Evolutionary conservation across 2,888 invertebrate genomes (phyloP).

Genomic region (Papilio protenor): DNA sequence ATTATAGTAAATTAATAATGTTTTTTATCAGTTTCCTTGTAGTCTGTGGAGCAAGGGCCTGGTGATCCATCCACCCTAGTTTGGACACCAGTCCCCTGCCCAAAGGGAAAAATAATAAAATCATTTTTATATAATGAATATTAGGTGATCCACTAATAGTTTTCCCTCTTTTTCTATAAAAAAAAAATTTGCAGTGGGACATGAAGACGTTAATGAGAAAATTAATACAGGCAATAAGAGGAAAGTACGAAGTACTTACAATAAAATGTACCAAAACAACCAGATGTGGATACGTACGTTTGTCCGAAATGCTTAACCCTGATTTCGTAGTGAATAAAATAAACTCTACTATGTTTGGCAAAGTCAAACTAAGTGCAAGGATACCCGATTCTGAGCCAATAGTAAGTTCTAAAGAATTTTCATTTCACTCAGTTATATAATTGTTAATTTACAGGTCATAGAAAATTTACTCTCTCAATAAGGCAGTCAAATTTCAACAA

Average conservation of each 20-base stretch:
- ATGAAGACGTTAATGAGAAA: constrained; percentile 48
- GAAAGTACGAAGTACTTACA: constrained; percentile 60
- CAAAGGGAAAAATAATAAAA: no score
- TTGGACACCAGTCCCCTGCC: no score
- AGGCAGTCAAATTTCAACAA: neutral
- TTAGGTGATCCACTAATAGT: no score
- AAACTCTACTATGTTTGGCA: constrained; percentile 36
- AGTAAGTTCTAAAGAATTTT: constrained; percentile 56
- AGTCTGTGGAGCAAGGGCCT: no score
- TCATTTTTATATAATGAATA: no score
- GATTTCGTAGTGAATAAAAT: constrained; percentile 53
- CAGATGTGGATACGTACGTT: constrained; percentile 55
- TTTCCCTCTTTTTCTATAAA: no score
- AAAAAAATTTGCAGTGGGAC: constrained; percentile 54
- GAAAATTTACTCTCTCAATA: neutral
- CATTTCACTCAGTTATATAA: neutral
- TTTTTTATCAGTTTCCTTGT: no score
- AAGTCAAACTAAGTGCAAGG: constrained; percentile 51
- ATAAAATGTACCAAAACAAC: constrained; percentile 46
- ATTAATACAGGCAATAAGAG: constrained; percentile 52
- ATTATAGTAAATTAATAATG: no score
- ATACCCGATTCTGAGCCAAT: constrained; percentile 60
- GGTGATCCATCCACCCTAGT: no score
- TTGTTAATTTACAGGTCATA: neutral
- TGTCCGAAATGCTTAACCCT: constrained; percentile 61